Evolutionary conservation across 2,113 vertebrate genomes (phyloP).

Genomic region (human (Homo sapiens)): GRCh38 chr1:158495001-158495500

Average conservation of each 20-base stretch:
- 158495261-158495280: too few relatives aligned
- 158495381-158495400: neutral
- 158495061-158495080: neutral
- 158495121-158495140: neutral
- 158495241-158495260: too few relatives aligned
- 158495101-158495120: too few relatives aligned
- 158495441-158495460: neutral
- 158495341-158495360: too few relatives aligned
- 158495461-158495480: neutral
- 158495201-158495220: too few relatives aligned
- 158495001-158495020: fast-evolving
- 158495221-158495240: too few relatives aligned
- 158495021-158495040: too few relatives aligned
- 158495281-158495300: too few relatives aligned
- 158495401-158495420: neutral
- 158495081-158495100: neutral
- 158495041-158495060: neutral
- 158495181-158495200: neutral
- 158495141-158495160: neutral
- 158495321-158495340: too few relatives aligned
- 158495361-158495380: neutral
- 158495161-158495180: fast-evolving
- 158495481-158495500: neutral
- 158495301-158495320: too few relatives aligned
- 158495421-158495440: neutral